Conservation (phyloP, 2,797 vertebrate species). For the Ispidina lecontei region DNA sequence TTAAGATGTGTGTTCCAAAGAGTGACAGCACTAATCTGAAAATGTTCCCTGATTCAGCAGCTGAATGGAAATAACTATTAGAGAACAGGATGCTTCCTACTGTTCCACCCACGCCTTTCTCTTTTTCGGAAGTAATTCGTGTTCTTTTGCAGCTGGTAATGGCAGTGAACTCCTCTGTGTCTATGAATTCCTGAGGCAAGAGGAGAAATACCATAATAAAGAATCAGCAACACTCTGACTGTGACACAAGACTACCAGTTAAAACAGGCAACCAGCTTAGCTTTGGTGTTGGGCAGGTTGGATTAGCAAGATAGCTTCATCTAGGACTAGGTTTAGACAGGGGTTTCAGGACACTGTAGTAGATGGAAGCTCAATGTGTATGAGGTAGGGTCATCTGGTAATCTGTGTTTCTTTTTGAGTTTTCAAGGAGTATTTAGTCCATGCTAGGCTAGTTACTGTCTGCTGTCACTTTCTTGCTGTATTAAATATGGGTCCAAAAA, state of each 20-base stretch:
- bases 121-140: slow-evolving; percentile 9
- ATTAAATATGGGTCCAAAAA: background rate
- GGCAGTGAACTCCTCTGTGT: slow-evolving; percentile 1
- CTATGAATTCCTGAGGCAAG: background rate
- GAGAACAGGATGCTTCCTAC: slow-evolving; percentile 48
- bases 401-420: background rate
- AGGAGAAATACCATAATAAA: background rate
- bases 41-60: slow-evolving; percentile 61
- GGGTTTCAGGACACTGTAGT: background rate
- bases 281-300: background rate
- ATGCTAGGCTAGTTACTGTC: background rate
- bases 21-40: slow-evolving; percentile 37
- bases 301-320: background rate
- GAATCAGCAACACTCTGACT: background rate
- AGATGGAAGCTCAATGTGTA: background rate
- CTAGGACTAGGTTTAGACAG: background rate
- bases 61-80: slow-evolving; percentile 47
- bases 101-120: slow-evolving; percentile 33
- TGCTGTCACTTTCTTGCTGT: background rate
- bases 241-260: background rate
- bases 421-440: background rate
- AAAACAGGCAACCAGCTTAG: background rate
- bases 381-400: background rate
- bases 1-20: slow-evolving; percentile 32
- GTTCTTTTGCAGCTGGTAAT: slow-evolving; percentile 36